Base-by-base conservation (phyloP, 2,888 invertebrate species). In the Podabrus alpinus region DNA sequence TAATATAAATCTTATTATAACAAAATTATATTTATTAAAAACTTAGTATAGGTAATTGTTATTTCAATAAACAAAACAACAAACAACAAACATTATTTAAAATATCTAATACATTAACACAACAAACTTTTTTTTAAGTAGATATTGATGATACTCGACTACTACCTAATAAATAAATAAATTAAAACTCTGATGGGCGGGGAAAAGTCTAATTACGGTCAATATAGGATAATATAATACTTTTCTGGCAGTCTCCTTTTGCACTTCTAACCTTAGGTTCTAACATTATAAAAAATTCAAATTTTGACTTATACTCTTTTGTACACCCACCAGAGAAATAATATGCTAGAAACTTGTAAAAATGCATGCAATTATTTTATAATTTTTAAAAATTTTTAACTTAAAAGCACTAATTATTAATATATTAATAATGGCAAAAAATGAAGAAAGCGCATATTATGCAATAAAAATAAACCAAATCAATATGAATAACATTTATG, bases 81-180 rank as follows among this genome's bases (percentile, higher is more conserved):
- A 71, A 75, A 72, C 73, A 73, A 73, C 76, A 76, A 76, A 72
- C 66, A 76, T 76, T 71, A 71, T 66, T 73, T 74, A 76, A 64
- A 73, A 68, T 61, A 74, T 71, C 69, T 74, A 74, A 72, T 25
- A 74, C 25, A 64, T 61, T 19, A 71, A 74, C 73, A 73, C 69
- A 73, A 73, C 69, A 75, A 71, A 68, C 16, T 67, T 59, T 59
- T 25, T 29, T 16, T 10, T 13, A 29, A 13, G 29, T 45, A 29
- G 45, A 45, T 45, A n/a, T 45, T 45, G 5, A 45, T 13, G 13
- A 9, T 29, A 29, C 13, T 29, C 13, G 0, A 13, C 13, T 29
- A 29, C 3, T 13, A 29, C 13, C n/a, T 29, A 29, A 29, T 29
- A 29, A n/a, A 29, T 29, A 13, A 29, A 5, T 29, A 29, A 29